Conservation (phyloP, 2,888 invertebrate species). For the Dorcus parallelipipedus region DNA sequence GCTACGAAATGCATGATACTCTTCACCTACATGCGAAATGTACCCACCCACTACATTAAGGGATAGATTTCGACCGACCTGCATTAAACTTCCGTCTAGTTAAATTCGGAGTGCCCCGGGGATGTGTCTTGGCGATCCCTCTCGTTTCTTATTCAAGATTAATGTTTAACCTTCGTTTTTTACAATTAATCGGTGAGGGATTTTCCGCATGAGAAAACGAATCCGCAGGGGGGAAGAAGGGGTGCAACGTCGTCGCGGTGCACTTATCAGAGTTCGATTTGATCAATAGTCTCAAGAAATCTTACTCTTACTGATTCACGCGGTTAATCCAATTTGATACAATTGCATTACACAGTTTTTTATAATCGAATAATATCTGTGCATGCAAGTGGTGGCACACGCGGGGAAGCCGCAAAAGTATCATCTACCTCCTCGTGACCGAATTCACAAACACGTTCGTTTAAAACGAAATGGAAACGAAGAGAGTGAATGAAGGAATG, state of each 20-base stretch:
- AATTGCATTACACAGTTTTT: conserved; percentile 16
- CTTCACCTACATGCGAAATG: too few species aligned
- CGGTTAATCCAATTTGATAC: conserved; percentile 16
- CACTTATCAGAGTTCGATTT: conserved; percentile 15
- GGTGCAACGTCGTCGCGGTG: neutral
- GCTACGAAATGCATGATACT: too few species aligned
- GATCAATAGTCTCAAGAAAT: conserved; percentile 18
- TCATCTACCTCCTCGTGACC: neutral
- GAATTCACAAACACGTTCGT: neutral
- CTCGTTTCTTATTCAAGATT: too few species aligned
- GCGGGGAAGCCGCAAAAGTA: conserved; percentile 3
- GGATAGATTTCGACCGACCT: too few species aligned
- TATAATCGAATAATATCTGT: conserved; percentile 5
- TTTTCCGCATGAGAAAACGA: neutral
- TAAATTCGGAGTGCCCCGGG: neutral
- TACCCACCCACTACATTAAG: too few species aligned
- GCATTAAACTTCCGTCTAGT: too few species aligned
- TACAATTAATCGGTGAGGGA: too few species aligned
- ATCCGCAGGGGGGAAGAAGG: too few species aligned
- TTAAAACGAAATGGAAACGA: conserved; percentile 1
- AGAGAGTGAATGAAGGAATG: neutral
- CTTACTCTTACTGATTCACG: conserved; percentile 16
- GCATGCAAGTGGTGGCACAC: too few species aligned
- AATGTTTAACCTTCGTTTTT: too few species aligned
- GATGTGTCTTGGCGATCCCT: neutral